Percentiles rank a stretch among this genome's conserved stretches.
Conservation (phyloP, 2,888 invertebrate species). For the Oscheius sp. region DNA sequence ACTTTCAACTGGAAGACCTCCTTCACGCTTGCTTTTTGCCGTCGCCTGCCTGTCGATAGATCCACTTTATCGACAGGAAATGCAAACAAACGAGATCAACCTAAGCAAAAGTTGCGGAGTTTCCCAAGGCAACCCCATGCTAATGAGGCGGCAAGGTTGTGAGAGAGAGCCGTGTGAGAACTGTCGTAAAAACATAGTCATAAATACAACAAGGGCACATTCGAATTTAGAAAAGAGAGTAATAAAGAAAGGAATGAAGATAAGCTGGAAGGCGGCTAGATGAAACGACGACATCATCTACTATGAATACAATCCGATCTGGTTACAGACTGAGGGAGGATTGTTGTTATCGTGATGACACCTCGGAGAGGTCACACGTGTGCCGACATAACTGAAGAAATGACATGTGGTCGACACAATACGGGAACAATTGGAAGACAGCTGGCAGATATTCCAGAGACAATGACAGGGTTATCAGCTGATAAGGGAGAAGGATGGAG, state of each 20-base stretch:
- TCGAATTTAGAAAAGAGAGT: background rate
- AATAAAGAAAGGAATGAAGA: background rate
- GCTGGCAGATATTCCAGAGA: background rate
- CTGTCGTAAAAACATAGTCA: constrained; percentile 20
- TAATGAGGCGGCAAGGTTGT: constrained; percentile 23
- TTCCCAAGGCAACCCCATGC: no score
- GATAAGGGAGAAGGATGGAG: background rate
- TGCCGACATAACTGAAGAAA: background rate
- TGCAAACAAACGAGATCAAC: constrained; percentile 18
- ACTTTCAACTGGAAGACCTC: background rate
- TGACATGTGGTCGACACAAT: background rate
- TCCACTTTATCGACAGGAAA: constrained; percentile 27
- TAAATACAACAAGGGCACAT: background rate
- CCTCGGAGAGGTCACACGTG: background rate
- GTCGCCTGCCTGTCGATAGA: background rate
- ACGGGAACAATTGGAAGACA: constrained; percentile 1
- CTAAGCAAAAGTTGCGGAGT: background rate
- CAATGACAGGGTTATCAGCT: background rate
- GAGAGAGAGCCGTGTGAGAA: constrained; percentile 14
- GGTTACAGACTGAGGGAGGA: no score
- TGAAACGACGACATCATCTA: no score
- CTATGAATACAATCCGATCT: no score
- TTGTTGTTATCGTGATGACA: background rate
- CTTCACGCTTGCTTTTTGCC: background rate
- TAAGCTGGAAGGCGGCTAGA: background rate